A percentile compares a stretch with the other conserved stretches of the same genome.
Evolutionary conservation across 2,113 vertebrate species (phyloP).

Genomic region (Heloderma charlesbogerti): DNA sequence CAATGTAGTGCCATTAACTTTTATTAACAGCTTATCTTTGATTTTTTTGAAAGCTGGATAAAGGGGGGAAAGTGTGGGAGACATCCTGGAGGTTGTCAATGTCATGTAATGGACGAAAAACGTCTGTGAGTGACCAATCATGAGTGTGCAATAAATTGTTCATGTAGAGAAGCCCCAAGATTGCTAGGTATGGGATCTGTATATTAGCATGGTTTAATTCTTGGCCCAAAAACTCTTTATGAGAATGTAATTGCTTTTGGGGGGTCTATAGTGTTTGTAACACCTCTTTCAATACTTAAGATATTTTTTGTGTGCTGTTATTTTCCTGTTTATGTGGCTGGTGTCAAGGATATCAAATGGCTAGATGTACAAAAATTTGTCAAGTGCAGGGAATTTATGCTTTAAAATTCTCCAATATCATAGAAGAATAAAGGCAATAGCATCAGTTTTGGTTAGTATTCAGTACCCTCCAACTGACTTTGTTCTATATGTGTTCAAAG

Average conservation of each 20-base stretch:
- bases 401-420: background rate
- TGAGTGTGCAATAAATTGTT: too few relatives aligned
- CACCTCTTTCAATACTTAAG: too few relatives aligned
- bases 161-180: too few relatives aligned
- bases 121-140: too few relatives aligned
- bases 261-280: too few relatives aligned
- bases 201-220: background rate
- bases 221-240: background rate
- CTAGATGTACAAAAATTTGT: background rate
- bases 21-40: too few relatives aligned
- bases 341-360: background rate
- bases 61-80: too few relatives aligned
- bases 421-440: background rate
- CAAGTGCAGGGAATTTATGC: background rate
- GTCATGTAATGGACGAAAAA: too few relatives aligned
- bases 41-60: too few relatives aligned
- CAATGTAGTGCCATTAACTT: too few relatives aligned
- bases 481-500: background rate
- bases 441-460: background rate
- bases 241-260: background rate
- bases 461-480: background rate
- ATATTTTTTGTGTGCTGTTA: background rate
- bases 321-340: background rate
- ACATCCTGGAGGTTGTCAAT: too few relatives aligned
- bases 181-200: background rate